Conservation (phyloP, 2,888 invertebrate genomes). For the Coelopa pilipes region DNA sequence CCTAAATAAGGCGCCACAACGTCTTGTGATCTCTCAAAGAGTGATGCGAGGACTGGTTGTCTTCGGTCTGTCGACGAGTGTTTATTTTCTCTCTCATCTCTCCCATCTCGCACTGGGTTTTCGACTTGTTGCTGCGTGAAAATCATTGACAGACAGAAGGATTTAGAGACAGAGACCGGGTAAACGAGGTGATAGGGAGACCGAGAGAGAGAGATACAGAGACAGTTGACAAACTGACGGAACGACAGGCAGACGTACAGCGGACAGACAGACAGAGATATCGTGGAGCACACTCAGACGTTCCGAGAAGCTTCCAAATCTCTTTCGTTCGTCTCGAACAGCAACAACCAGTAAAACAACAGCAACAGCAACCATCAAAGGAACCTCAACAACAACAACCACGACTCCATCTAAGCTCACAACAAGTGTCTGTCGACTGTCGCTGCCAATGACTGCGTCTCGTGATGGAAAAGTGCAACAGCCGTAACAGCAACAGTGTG, state of each 20-base stretch:
- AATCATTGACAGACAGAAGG: too few species aligned
- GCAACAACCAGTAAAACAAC: background rate
- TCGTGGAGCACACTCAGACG: background rate
- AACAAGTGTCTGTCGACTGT: constrained; percentile 1
- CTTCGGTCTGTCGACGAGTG: too few species aligned
- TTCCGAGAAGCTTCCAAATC: constrained; percentile 4
- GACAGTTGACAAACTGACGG: background rate
- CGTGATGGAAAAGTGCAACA: too few species aligned
- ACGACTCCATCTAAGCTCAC: background rate
- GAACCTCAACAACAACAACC: background rate
- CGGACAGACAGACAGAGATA: background rate
- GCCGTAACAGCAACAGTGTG: constrained; percentile 2
- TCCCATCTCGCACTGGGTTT: too few species aligned
- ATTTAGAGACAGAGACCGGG: too few species aligned
- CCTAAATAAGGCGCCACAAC: too few species aligned
- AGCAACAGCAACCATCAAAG: background rate
- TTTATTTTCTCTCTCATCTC: too few species aligned
- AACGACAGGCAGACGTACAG: background rate
- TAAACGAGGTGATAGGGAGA: too few species aligned
- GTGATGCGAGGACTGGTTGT: too few species aligned
- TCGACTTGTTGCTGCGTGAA: too few species aligned
- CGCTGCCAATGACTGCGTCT: background rate
- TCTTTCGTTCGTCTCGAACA: background rate
- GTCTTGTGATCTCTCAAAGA: too few species aligned
- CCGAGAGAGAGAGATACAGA: background rate